phyloP scores from a whole-genome alignment of 2,797 vertebrate species.

The Percopsis omiscomaycus region DNA sequence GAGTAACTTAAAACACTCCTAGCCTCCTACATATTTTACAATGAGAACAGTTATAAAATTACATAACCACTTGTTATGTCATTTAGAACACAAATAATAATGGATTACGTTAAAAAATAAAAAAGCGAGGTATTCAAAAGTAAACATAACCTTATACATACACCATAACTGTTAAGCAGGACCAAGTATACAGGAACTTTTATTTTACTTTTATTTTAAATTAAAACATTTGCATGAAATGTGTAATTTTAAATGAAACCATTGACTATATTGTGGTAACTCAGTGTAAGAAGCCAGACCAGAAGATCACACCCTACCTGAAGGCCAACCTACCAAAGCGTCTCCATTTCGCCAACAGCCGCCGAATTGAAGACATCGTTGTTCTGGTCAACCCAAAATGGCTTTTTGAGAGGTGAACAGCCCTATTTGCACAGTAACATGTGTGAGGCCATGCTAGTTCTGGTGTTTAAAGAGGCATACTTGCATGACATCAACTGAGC shows the following conservation, averaged over 20 bases:
- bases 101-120: too few relatives aligned
- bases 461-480: too few relatives aligned
- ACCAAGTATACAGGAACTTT: too few relatives aligned
- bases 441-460: too few relatives aligned
- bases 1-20: conserved; percentile 33
- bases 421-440: background rate
- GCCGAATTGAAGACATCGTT: conserved; percentile 77
- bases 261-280: background rate
- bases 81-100: too few relatives aligned
- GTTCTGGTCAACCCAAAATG: conserved; percentile 72
- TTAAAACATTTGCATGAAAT: too few relatives aligned
- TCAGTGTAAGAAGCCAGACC: conserved; percentile 72
- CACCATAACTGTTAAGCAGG: too few relatives aligned
- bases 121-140: too few relatives aligned
- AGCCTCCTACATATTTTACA: background rate
- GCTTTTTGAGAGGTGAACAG: conserved; percentile 78
- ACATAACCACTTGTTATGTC: background rate
- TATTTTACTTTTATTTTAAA: too few relatives aligned
- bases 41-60: background rate
- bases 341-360: conserved; percentile 77
- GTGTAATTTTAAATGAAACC: too few relatives aligned
- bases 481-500: too few relatives aligned
- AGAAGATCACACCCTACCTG: conserved; percentile 75
- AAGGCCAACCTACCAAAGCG: conserved; percentile 78
- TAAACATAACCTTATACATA: too few relatives aligned